These are phyloP conservation scores for Arctopsyche grandis DNA, from an alignment of 1,140 invertebrate genomes.

Conservation along the genomic window DNA sequence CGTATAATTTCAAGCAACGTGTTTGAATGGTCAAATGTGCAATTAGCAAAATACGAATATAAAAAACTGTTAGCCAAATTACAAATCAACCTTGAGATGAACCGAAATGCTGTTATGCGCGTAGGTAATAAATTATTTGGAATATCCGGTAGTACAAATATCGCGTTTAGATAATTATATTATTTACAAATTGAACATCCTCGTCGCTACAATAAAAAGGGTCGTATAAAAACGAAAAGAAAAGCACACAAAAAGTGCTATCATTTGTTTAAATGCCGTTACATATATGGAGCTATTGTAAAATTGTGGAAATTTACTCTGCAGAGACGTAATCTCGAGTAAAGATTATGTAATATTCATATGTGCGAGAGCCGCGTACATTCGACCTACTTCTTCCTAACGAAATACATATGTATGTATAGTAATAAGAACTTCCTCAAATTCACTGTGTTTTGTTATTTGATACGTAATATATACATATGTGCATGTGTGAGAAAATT, in stretches of 20 bases:
- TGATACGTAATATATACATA: too few relatives aligned
- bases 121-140: neutral
- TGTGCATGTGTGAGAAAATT: neutral
- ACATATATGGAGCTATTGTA: neutral
- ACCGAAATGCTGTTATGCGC: neutral
- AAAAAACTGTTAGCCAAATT: neutral
- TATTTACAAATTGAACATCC: neutral
- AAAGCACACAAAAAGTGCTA: neutral
- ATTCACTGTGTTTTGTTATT: too few relatives aligned
- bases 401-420: too few relatives aligned
- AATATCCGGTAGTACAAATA: neutral
- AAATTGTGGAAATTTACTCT: constrained; percentile 17
- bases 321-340: neutral
- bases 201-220: too few relatives aligned
- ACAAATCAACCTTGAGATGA: neutral
- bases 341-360: constrained; percentile 9
- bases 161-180: neutral
- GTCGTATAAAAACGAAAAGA: too few relatives aligned
- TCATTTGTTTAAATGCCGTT: constrained; percentile 4
- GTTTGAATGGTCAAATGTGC: neutral
- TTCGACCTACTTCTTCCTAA: too few relatives aligned
- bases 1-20: too few relatives aligned
- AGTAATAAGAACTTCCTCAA: too few relatives aligned
- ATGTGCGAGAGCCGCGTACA: neutral
- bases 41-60: constrained; percentile 6